Base-by-base conservation (phyloP, 2,888 invertebrate species). In the Mesoligia furuncula region DNA sequence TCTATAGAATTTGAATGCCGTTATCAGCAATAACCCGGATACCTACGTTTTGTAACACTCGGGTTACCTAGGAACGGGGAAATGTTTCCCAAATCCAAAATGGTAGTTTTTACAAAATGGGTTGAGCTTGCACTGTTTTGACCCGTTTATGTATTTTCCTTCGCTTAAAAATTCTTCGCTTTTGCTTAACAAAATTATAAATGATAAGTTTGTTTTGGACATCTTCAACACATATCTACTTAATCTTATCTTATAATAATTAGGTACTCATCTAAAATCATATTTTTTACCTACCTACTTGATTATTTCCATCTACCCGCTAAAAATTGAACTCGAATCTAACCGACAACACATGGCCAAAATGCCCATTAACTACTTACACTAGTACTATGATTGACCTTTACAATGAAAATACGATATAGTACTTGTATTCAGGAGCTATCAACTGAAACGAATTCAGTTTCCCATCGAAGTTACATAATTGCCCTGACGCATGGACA, bases 401-500 rank as follows among this genome's bases (percentile, higher is more conserved):
- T 68, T 64, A 64, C 81, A 62, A 64, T 85, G 81, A 85, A 81
- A 80, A 67, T 72, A 84, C 45, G 57, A 80, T 68, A 36, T 31
- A 75, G 54, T 85, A 81, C 70, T 36, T 61, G 75, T 66, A 85
- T 82, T 85, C 82, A 81, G 24, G 57, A 51, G 80, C 85, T 81
- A 75, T 85, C 85, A 81, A 85, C 82, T 85, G 85, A 85, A 82
- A 57, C 85, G 27, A 81, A 85, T 75, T 85, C 24, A 62, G 82
- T 75, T 85, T 81, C 82, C 85, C 82, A 81, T 67, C 82, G 31
- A 61, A 71, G 67, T 82, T 59, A 85, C 48, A 42, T 85, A 85
- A 83, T 72, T 77, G 77, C 48, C 64, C 68, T 61, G 68, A 77
- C 83, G 83, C 82, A 81, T 73, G 61, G 39, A 59, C 76, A 48